Base-by-base conservation (phyloP, 2,888 invertebrate species). In the Hesperia comma region DNA sequence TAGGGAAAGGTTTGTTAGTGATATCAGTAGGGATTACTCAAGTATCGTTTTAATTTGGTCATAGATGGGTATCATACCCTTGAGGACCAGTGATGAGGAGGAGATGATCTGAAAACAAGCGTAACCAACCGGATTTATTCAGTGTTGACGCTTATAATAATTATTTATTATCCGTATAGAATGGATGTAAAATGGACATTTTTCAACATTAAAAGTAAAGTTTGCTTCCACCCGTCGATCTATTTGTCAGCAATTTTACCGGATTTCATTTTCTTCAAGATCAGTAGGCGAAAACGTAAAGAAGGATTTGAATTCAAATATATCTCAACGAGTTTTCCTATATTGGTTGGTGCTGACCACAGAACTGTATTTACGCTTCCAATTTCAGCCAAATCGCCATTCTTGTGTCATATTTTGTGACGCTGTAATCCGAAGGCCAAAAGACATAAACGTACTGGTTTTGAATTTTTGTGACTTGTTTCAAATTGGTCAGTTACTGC, bases 251-350 rank as follows among this genome's bases (percentile, higher is more conserved):
- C 46, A 46, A 46, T 46, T 49, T 49, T 19, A 4, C 49, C 10
- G 19, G 19, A 19, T 49, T 49, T 19, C 12, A 12, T 49, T 49
- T 12, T 49, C 49, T 19, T 21, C 49, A 19, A 19, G 19, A 49
- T 49, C 19, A 49, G 19, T 12, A 10, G 49, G 19, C 8, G 12
- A 49, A 19, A 49, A 49, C 8, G 19, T 49, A 49, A 49, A 49
- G 46, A 17, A 46, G 49, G 49, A 49, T 49, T 46, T 49, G 49
- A 49, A 49, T 49, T 49, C 19, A 49, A 49, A 49, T 49, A 49
- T 49, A 49, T 49, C 10, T 49, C 49, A 19, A 46, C 46, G 46
- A 19, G 19, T 49, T 49, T 49, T 49, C 49, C 17, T 49, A 49
- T 49, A 49, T 49, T 49, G 49, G 19, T 19, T 19, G 19, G 49